Conservation (phyloP, 1,140 invertebrate genomes). For the Globodera rostochiensis region DNA sequence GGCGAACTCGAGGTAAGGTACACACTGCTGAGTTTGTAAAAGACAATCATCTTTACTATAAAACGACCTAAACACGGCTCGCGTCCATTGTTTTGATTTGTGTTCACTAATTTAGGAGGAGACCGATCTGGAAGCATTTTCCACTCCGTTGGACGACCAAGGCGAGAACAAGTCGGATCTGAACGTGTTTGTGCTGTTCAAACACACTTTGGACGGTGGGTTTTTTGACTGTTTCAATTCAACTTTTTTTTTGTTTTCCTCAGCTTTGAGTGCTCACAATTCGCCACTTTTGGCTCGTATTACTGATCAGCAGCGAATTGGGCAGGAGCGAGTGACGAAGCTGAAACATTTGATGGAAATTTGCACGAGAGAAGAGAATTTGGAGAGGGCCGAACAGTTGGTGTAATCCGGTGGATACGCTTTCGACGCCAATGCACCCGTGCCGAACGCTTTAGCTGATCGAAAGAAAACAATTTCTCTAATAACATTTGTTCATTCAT, state of each 20-base stretch:
- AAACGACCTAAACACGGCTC: too few species aligned
- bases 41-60: too few species aligned
- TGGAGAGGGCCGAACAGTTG: slow-evolving; percentile 39
- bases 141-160: slow-evolving; percentile 41
- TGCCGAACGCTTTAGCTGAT: slow-evolving; percentile 42
- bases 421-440: slow-evolving; percentile 40
- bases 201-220: slow-evolving; percentile 31
- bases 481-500: too few species aligned
- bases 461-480: neutral
- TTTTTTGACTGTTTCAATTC: slow-evolving; percentile 10
- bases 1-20: slow-evolving; percentile 29
- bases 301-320: slow-evolving; percentile 32
- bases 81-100: too few species aligned
- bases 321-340: slow-evolving; percentile 33
- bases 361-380: slow-evolving; percentile 44
- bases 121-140: slow-evolving; percentile 54
- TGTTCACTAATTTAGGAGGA: slow-evolving; percentile 29
- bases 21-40: too few species aligned
- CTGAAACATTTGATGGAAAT: slow-evolving; percentile 41
- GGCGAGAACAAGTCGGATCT: slow-evolving; percentile 25
- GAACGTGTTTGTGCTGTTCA: slow-evolving; percentile 46
- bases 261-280: slow-evolving; percentile 30
- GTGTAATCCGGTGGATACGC: slow-evolving; percentile 40
- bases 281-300: slow-evolving; percentile 31
- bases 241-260: slow-evolving; percentile 8